A percentile compares a stretch with the other conserved stretches of the same genome.
phyloP scores from a whole-genome alignment of 2,888 invertebrate species.

The Melolontha melolontha region DNA sequence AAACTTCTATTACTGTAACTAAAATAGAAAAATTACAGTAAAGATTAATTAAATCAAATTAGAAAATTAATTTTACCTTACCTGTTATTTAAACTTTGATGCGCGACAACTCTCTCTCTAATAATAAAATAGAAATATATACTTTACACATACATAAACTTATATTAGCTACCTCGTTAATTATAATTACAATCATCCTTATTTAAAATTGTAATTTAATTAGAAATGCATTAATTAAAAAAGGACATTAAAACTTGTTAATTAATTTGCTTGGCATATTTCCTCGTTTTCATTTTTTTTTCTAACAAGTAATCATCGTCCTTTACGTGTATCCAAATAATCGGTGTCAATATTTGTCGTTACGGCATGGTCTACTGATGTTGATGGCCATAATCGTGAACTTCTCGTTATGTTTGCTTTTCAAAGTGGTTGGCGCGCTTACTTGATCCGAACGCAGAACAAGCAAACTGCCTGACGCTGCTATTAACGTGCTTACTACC shows the following conservation, averaged over 20 bases:
- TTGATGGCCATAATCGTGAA: slow-evolving; percentile 31
- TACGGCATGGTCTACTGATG: slow-evolving; percentile 15
- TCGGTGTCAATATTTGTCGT: slow-evolving; percentile 31
- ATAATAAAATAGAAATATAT: no score
- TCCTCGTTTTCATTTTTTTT: slow-evolving; percentile 9
- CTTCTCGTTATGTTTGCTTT: slow-evolving; percentile 36
- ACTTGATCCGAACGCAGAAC: slow-evolving; percentile 7
- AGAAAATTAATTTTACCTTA: no score
- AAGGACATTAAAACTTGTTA: not conserved
- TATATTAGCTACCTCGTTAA: no score
- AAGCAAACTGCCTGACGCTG: slow-evolving; percentile 9
- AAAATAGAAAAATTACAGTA: no score
- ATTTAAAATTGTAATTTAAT: no score
- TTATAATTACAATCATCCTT: no score
- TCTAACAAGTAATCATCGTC: slow-evolving; percentile 27
- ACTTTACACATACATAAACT: no score
- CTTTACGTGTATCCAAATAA: slow-evolving; percentile 35
- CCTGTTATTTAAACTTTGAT: no score
- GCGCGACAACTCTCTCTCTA: no score
- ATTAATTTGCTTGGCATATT: slow-evolving; percentile 2
- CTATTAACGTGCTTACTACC: not conserved
- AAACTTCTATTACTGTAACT: no score
- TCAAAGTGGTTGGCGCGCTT: slow-evolving; percentile 39
- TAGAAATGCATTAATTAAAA: no score
- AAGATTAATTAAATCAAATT: no score